These are phyloP conservation scores for Drosophila lowei DNA, from an alignment of 1,140 invertebrate genomes.

Conservation along the genomic window DNA sequence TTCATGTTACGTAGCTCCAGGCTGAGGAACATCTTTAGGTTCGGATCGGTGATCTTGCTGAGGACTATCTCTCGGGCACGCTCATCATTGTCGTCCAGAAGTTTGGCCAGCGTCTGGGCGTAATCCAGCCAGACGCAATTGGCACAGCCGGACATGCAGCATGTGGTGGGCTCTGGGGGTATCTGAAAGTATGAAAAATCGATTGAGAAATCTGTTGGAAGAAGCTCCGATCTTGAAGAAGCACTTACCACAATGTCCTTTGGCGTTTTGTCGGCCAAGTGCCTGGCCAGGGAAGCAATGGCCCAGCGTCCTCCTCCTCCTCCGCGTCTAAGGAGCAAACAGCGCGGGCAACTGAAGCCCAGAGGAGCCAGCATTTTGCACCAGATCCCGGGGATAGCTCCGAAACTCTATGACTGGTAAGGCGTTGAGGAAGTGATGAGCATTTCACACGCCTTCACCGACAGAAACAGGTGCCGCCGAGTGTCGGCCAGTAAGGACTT, in stretches of 20 bases:
- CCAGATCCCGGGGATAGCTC: conserved; percentile 18
- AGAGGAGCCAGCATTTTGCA: conserved; percentile 87
- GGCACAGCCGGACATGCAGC: conserved; percentile 96
- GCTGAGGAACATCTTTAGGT: conserved; percentile 90
- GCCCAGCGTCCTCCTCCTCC: conserved; percentile 2
- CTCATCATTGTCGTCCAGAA: conserved; percentile 87
- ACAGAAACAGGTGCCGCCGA: conserved; percentile 53
- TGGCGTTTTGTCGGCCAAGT: conserved; percentile 28
- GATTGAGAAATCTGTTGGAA: not conserved
- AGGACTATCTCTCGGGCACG: conserved; percentile 89
- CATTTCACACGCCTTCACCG: conserved; percentile 61
- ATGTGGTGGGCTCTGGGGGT: conserved; percentile 89
- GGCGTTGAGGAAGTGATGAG: conserved; percentile 46
- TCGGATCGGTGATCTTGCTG: conserved; percentile 90
- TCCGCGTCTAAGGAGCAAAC: conserved; percentile 37
- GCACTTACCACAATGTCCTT: conserved; percentile 49
- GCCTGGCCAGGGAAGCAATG: conserved; percentile 15
- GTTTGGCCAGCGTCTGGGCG: conserved; percentile 90
- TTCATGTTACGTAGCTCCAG: conserved; percentile 87
- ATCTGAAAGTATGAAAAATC: conserved; percentile 48
- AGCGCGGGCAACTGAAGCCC: conserved; percentile 90
- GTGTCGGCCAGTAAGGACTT: conserved; percentile 40
- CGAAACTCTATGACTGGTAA: conserved; percentile 29
- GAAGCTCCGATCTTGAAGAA: not conserved
- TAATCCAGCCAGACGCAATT: conserved; percentile 98